These are phyloP conservation scores for Borostomias antarcticus DNA, from an alignment of 2,797 vertebrate species.

Conservation along the genomic window DNA sequence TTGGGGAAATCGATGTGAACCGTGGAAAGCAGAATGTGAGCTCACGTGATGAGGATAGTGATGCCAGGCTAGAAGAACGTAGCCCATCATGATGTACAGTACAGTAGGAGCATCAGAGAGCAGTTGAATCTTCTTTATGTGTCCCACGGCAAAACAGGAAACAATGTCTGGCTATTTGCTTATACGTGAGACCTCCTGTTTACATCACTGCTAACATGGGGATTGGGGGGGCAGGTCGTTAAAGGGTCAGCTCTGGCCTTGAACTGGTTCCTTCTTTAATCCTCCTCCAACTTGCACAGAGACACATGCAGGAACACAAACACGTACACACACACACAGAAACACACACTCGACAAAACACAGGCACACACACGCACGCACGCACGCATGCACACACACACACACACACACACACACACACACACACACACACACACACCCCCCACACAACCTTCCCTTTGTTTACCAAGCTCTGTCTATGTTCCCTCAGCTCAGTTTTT, in stretches of 20 bases:
- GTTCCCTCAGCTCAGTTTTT: constrained; percentile 66
- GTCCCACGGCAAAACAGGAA: constrained; percentile 27
- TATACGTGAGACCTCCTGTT: constrained; percentile 39
- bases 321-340: background rate
- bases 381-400: background rate
- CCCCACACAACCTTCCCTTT: constrained; percentile 34
- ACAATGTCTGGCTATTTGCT: constrained; percentile 14
- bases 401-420: background rate
- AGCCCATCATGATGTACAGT: constrained; percentile 5
- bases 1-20: no score
- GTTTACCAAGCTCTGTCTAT: constrained; percentile 52
- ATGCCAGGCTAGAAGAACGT: no score
- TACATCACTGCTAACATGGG: constrained; percentile 31
- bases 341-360: constrained; percentile 3
- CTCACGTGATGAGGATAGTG: no score
- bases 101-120: constrained; percentile 24
- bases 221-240: constrained; percentile 17
- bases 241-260: constrained; percentile 19
- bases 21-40: no score
- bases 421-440: constrained; percentile 14
- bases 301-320: background rate
- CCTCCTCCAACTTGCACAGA: background rate
- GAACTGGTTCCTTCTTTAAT: constrained; percentile 7
- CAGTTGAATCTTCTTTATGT: constrained; percentile 21
- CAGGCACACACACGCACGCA: background rate